These are phyloP conservation scores for Nannobrachium achirus DNA, from an alignment of 2,113 vertebrate species.

Conservation along the genomic window DNA sequence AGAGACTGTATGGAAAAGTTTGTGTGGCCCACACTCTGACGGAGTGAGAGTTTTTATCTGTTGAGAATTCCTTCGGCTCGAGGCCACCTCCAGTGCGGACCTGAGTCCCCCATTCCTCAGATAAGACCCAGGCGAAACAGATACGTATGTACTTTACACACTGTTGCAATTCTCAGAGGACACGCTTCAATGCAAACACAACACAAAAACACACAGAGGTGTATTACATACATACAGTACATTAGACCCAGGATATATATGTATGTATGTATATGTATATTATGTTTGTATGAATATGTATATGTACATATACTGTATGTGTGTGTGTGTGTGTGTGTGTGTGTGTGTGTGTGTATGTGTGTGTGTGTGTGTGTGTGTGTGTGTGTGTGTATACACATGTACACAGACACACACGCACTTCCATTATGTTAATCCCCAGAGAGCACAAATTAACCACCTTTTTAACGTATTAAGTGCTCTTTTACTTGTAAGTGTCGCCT, in stretches of 20 bases:
- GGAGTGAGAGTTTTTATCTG: slow-evolving; percentile 65
- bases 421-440: neutral
- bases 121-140: slow-evolving; percentile 51
- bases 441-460: slow-evolving; percentile 1
- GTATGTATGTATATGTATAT: no score
- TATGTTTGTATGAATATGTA: no score
- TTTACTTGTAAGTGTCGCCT: neutral
- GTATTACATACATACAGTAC: slow-evolving; percentile 14
- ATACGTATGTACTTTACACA: slow-evolving; percentile 35
- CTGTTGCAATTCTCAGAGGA: neutral
- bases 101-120: slow-evolving; percentile 50
- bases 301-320: no score
- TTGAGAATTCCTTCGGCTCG: slow-evolving; percentile 63
- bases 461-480: neutral
- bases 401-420: neutral
- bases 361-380: no score
- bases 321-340: no score
- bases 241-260: no score
- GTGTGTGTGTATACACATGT: slow-evolving; percentile 6
- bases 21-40: slow-evolving; percentile 21
- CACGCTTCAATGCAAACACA: neutral
- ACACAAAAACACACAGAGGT: neutral
- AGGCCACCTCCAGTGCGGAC: slow-evolving; percentile 39
- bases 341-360: no score
- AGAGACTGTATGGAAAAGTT: slow-evolving; percentile 29